Percentiles rank a stretch among this genome's conserved stretches.
Evolutionary conservation across 64 coral and sea anemone genomes (phyloP).

Genomic region (Porites lutea): DNA sequence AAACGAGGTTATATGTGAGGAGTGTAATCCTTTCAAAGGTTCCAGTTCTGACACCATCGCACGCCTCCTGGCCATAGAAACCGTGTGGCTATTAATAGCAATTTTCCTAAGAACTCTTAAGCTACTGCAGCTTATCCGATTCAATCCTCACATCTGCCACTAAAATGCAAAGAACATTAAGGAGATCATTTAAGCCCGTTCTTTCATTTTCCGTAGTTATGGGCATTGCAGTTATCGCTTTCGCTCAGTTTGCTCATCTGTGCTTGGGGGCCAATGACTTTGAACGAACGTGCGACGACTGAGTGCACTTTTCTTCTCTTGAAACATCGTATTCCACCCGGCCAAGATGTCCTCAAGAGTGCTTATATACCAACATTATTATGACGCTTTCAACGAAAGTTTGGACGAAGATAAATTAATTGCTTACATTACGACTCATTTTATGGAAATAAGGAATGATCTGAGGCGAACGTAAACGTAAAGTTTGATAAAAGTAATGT

Average conservation of each 20-base stretch:
- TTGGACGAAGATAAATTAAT: no score
- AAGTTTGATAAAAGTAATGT: no score
- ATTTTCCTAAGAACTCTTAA: conserved; percentile 29
- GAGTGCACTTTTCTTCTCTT: no score
- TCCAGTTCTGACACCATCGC: conserved; percentile 23
- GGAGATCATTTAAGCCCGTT: conserved; percentile 29
- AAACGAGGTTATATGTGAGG: conserved; percentile 24
- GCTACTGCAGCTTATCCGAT: conserved; percentile 27
- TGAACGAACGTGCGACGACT: no score
- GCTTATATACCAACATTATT: not conserved
- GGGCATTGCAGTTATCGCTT: conserved; percentile 1
- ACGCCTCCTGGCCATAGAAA: conserved; percentile 3
- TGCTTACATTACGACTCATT: no score
- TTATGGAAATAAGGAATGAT: no score
- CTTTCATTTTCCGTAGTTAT: conserved; percentile 16
- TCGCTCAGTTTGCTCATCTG: conserved; percentile 20
- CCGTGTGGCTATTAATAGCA: conserved; percentile 18
- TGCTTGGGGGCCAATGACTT: conserved; percentile 13
- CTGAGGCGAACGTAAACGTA: no score
- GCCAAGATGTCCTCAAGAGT: not conserved
- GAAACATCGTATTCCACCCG: no score
- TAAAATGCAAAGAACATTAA: conserved; percentile 24
- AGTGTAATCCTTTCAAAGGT: conserved; percentile 25
- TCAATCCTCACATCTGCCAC: conserved; percentile 28
- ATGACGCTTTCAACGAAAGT: not conserved